These are phyloP conservation scores for Physella acuta DNA, from an alignment of 1,140 invertebrate species.

Conservation along the genomic window DNA sequence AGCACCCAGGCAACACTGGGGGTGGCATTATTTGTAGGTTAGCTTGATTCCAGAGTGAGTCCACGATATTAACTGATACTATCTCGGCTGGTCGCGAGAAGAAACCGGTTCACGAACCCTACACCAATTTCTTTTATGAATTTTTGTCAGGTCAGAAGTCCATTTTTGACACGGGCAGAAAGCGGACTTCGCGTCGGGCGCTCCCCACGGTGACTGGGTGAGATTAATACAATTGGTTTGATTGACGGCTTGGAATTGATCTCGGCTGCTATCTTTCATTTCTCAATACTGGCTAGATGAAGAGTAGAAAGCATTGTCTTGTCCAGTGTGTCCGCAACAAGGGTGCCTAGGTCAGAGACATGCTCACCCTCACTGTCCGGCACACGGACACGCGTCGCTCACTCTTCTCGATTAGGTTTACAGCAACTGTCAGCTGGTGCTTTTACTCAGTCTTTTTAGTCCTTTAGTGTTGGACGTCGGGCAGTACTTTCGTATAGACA, in stretches of 20 bases:
- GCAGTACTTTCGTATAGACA: too few relatives aligned
- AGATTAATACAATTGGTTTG: slow-evolving; percentile 10
- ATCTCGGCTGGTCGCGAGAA: neutral
- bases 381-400: neutral
- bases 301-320: slow-evolving; percentile 15
- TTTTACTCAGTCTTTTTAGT: too few relatives aligned
- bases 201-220: neutral
- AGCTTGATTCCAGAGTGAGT: neutral
- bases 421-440: neutral
- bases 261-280: slow-evolving; percentile 15
- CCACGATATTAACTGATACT: slow-evolving; percentile 16
- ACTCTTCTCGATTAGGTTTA: neutral
- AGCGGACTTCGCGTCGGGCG: neutral
- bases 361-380: neutral
- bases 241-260: slow-evolving; percentile 20
- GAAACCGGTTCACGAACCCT: slow-evolving; percentile 6
- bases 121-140: slow-evolving; percentile 25
- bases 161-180: slow-evolving; percentile 7
- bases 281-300: neutral
- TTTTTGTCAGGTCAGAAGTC: slow-evolving; percentile 1
- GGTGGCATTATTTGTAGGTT: slow-evolving; percentile 16
- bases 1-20: neutral
- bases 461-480: too few relatives aligned
- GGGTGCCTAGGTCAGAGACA: neutral
- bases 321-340: neutral